A percentile compares a stretch with the other conserved stretches of the same genome.
phyloP scores from a whole-genome alignment of 2,888 invertebrate species.

The Dasypolia templi region DNA sequence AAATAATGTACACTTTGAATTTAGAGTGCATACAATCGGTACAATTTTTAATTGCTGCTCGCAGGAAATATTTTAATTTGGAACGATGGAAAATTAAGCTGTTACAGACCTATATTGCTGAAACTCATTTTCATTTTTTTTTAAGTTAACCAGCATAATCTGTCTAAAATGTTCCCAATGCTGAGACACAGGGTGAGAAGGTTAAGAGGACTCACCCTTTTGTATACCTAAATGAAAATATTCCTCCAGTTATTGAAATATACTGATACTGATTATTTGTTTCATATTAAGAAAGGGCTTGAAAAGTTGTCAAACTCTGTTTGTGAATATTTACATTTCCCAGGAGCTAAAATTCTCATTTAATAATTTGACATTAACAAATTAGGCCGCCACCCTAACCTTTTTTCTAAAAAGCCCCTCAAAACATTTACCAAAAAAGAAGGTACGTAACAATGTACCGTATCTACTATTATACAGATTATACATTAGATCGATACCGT shows the following conservation, averaged over 20 bases:
- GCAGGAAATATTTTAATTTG: conserved; percentile 55
- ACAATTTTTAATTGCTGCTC: conserved; percentile 66
- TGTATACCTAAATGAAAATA: neutral
- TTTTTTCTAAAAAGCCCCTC: neutral
- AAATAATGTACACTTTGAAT: conserved; percentile 77
- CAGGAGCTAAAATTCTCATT: neutral
- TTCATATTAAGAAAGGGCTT: neutral
- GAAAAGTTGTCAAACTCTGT: too few species aligned
- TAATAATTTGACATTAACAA: neutral
- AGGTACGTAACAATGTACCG: conserved; percentile 44
- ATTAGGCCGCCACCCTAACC: neutral
- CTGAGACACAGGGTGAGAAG: too few species aligned
- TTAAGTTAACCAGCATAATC: too few species aligned
- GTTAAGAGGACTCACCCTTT: neutral
- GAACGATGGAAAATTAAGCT: conserved; percentile 41
- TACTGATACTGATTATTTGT: neutral
- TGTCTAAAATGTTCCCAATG: too few species aligned
- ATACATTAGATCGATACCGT: conserved; percentile 56
- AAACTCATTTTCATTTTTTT: conserved; percentile 1
- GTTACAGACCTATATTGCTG: neutral
- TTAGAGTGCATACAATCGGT: conserved; percentile 75
- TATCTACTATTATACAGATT: conserved; percentile 64
- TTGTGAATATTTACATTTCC: neutral
- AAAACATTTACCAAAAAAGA: conserved; percentile 15
- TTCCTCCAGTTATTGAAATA: neutral